Evolutionary conservation across 2,797 vertebrate genomes (phyloP).

Genomic region (Falco novaeseelandiae): DNA sequence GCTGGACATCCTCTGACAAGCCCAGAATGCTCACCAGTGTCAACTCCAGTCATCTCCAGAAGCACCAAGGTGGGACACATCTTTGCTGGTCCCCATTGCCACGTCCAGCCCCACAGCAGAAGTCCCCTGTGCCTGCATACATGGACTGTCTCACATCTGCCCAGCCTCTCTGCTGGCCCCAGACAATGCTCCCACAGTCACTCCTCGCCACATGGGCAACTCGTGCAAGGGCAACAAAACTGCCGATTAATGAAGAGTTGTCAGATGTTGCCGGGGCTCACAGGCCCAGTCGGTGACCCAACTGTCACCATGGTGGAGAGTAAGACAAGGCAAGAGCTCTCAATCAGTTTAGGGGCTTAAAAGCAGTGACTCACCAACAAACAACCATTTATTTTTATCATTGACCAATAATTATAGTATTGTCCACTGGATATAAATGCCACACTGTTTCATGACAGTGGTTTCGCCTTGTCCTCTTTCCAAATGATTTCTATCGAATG

Average conservation of each 20-base stretch:
- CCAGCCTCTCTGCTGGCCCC: neutral
- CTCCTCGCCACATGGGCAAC: neutral
- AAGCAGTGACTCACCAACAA: constrained; percentile 50
- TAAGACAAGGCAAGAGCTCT: constrained; percentile 34
- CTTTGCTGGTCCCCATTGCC: neutral
- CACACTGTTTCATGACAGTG: constrained; percentile 33
- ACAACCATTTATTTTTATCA: constrained; percentile 29
- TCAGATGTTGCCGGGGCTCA: constrained; percentile 7
- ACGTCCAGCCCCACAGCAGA: neutral
- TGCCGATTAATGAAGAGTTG: constrained; percentile 23
- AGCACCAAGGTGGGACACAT: accelerated
- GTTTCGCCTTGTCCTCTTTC: constrained; percentile 11
- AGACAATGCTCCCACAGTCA: constrained; percentile 27
- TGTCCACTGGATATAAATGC: constrained; percentile 49
- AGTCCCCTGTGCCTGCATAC: accelerated
- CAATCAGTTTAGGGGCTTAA: constrained; percentile 60
- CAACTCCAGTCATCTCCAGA: neutral
- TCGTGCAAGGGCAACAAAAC: neutral
- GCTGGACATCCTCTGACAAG: neutral
- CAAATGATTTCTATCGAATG: neutral
- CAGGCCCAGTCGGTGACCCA: constrained; percentile 19
- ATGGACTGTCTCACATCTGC: neutral
- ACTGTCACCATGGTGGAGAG: constrained; percentile 61
- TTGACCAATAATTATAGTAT: constrained; percentile 7
- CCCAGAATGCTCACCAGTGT: neutral